Conservation (phyloP, 2,797 vertebrate genomes). For the Oreortyx pictus region DNA sequence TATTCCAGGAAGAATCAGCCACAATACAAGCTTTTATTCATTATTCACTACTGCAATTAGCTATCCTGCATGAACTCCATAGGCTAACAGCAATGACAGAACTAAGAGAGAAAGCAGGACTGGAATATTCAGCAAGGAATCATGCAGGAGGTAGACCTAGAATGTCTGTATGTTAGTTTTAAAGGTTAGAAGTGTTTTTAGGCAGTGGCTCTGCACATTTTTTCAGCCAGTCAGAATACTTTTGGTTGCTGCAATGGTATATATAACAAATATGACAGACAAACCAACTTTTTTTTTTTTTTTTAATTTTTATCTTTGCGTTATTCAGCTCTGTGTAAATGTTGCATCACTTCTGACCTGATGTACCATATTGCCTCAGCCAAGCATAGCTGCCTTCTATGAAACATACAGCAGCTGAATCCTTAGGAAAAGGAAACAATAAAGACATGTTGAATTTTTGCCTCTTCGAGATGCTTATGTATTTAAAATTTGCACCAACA, state of each 20-base stretch:
- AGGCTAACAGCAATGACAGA: constrained; percentile 2
- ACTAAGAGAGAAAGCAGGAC: not conserved
- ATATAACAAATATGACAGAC: not conserved
- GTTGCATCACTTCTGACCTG: not conserved
- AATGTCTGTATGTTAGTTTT: not conserved
- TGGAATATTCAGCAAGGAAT: not conserved
- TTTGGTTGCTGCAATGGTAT: not conserved
- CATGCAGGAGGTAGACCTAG: not conserved
- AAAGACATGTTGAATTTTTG: not conserved
- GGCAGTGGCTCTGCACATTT: not conserved
- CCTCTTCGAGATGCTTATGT: not conserved
- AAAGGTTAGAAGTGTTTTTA: not conserved
- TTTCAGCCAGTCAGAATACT: not conserved
- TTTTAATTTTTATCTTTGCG: not conserved
- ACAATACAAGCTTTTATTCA: not conserved
- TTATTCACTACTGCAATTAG: not conserved
- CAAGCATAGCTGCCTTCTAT: not conserved
- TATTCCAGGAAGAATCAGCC: constrained; percentile 33
- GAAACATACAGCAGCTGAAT: not conserved
- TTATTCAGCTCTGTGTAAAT: not conserved
- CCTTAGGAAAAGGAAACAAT: not conserved
- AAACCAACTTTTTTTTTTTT: not conserved
- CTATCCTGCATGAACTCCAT: not conserved
- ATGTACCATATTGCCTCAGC: not conserved
- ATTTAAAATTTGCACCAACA: not conserved